Evolutionary conservation across 2,797 vertebrate species (phyloP), one percentile per base, ranked within the genome.

Genomic region (Diplodus sargus): DNA sequence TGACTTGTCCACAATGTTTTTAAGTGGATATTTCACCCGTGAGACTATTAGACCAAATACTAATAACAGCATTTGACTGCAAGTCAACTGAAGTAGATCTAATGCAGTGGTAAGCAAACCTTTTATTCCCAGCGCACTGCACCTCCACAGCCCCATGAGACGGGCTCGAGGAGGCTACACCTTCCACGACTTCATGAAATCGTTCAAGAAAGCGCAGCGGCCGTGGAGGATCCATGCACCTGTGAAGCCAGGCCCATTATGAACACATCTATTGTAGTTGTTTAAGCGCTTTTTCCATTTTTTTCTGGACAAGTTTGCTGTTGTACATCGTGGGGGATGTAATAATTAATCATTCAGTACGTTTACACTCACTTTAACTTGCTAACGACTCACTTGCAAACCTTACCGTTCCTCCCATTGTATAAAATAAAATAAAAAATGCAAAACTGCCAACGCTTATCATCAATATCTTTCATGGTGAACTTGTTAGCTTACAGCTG

Each of bases 1-100:
- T 69, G 60, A 74, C 51, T 65, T 79, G 30, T 78, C 61, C 64
- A 66, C 45, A 76, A 23, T 48, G 75, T 78, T 45, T 59, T 63
- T 28, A 0, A 0, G 45, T 18, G 49, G 56, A 56, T 82, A 57
- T 70, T 71, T 76, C 59, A 65, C 34, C 58, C 43, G 39, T 28
- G 30, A 84, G 61, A 6, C 48, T 14, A 56, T 16, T 57, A 18
- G 14, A 75, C 1, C 61, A n/a, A 65, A 69, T 42, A 34, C 23
- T 65, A 64, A 59, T 47, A 68, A 22, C 52, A 70, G 39, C 25
- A 72, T 68, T 58, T 71, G 14, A 60, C 52, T 64, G 42, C 34
- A 67, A 72, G 69, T 71, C 58, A 72, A 42, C 8, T 48, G n/a
- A 61, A 72, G 66, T 58, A 53, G 20, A 30, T 66, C 57, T 59